phyloP scores from a whole-genome alignment of 2,888 invertebrate genomes.

The Patella depressa region DNA sequence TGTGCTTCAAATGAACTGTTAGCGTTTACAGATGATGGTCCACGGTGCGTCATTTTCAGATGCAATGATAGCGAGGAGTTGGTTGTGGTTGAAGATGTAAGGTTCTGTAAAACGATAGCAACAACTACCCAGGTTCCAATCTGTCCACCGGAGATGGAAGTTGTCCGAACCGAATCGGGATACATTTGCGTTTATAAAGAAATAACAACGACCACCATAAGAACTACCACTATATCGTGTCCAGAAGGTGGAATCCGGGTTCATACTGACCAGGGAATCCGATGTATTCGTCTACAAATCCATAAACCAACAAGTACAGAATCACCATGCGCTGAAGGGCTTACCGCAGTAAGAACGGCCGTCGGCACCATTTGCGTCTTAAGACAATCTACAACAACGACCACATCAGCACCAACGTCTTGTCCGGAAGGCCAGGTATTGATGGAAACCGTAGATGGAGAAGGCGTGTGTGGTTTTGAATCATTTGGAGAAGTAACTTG shows the following conservation, averaged over 20 bases:
- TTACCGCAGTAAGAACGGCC: slow-evolving; percentile 32
- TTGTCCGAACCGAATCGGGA: background rate
- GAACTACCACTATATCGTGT: slow-evolving; percentile 16
- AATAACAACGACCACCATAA: slow-evolving; percentile 15
- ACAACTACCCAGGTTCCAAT: slow-evolving; percentile 13
- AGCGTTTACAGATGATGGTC: background rate
- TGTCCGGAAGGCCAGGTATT: slow-evolving; percentile 20
- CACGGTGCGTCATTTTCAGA: slow-evolving; percentile 13
- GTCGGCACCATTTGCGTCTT: slow-evolving; percentile 25
- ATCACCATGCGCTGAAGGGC: slow-evolving; percentile 38
- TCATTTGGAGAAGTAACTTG: background rate
- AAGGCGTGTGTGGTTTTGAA: slow-evolving; percentile 1
- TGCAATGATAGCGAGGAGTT: background rate
- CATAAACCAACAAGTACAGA: slow-evolving; percentile 23
- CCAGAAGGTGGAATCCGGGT: slow-evolving; percentile 6
- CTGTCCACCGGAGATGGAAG: slow-evolving; percentile 2
- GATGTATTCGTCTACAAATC: slow-evolving; percentile 1
- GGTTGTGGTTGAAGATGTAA: background rate
- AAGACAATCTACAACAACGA: background rate
- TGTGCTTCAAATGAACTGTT: slow-evolving; percentile 16
- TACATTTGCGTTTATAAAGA: background rate
- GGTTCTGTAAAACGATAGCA: background rate
- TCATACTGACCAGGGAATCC: background rate
- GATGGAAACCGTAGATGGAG: slow-evolving; percentile 14
- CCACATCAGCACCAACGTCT: slow-evolving; percentile 15